Evolutionary conservation across 2,797 vertebrate genomes (phyloP).

Genomic region (Sebastes iracundus): DNA sequence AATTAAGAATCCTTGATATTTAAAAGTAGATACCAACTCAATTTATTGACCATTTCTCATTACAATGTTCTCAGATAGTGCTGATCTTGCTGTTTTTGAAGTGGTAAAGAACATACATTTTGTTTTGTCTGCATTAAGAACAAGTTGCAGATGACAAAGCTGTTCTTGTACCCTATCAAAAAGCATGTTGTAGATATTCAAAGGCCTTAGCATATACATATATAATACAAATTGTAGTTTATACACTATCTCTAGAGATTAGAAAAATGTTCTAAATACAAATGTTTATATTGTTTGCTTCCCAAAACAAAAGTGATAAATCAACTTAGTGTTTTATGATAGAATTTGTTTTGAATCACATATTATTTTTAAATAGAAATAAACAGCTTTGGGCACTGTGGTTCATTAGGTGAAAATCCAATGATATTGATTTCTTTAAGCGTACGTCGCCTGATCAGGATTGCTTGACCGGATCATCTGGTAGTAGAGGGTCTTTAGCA

Average conservation of each 20-base stretch:
- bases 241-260: not conserved
- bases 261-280: not conserved
- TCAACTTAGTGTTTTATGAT: not conserved
- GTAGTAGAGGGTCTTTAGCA: slow-evolving; percentile 79
- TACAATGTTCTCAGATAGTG: too few relatives aligned
- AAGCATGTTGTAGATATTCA: too few relatives aligned
- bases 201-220: not conserved
- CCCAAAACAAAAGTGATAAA: not conserved
- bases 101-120: too few relatives aligned
- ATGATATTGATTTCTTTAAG: slow-evolving; percentile 74
- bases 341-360: not conserved
- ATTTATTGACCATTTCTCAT: too few relatives aligned
- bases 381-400: not conserved
- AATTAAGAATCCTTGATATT: too few relatives aligned
- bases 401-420: slow-evolving; percentile 28
- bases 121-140: too few relatives aligned
- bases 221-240: not conserved
- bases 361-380: not conserved
- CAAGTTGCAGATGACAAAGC: too few relatives aligned
- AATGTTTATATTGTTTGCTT: not conserved
- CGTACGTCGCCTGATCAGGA: slow-evolving; percentile 54
- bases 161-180: too few relatives aligned
- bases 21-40: too few relatives aligned
- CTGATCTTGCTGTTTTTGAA: too few relatives aligned
- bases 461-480: slow-evolving; percentile 67